Evolutionary conservation across 2,888 invertebrate genomes (phyloP).

Genomic region (Thalpophila matura): DNA sequence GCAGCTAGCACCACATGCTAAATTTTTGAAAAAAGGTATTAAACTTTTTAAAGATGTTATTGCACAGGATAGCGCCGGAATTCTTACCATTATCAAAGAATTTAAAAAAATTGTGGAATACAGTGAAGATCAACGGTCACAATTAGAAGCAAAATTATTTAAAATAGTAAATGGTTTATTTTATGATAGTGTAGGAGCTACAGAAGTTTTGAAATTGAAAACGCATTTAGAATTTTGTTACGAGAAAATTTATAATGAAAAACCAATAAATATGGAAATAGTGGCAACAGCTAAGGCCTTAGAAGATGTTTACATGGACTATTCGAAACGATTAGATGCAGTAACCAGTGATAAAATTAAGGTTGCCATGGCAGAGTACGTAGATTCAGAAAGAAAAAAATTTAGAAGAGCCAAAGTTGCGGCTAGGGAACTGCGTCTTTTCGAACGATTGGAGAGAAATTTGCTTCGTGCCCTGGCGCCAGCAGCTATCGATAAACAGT

Average conservation of each 20-base stretch:
- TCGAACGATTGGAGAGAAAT: slow-evolving; percentile 84
- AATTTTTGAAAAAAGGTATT: slow-evolving; percentile 85
- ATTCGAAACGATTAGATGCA: slow-evolving; percentile 88
- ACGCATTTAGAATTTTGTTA: slow-evolving; percentile 92
- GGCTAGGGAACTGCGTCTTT: slow-evolving; percentile 89
- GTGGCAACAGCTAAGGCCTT: slow-evolving; percentile 90
- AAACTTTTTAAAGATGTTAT: slow-evolving; percentile 82
- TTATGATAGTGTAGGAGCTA: slow-evolving; percentile 89
- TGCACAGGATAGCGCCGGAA: slow-evolving; percentile 71
- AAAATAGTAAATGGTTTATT: slow-evolving; percentile 90
- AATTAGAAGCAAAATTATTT: slow-evolving; percentile 89
- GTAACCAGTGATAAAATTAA: slow-evolving; percentile 89
- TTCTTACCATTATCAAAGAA: slow-evolving; percentile 72
- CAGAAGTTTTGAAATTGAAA: slow-evolving; percentile 90
- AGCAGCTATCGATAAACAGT: slow-evolving; percentile 35
- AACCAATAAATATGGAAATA: slow-evolving; percentile 90
- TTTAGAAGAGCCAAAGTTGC: slow-evolving; percentile 90
- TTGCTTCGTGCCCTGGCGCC: slow-evolving; percentile 83
- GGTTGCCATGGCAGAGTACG: slow-evolving; percentile 87
- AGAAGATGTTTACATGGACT: slow-evolving; percentile 89
- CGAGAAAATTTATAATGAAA: slow-evolving; percentile 90
- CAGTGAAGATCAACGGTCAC: slow-evolving; percentile 87
- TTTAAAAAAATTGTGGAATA: slow-evolving; percentile 75
- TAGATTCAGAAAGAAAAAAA: slow-evolving; percentile 86
- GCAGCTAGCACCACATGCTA: slow-evolving; percentile 88